Evolutionary conservation across 2,113 vertebrate genomes (phyloP).

Genomic region (Clarias gariepinus): DNA sequence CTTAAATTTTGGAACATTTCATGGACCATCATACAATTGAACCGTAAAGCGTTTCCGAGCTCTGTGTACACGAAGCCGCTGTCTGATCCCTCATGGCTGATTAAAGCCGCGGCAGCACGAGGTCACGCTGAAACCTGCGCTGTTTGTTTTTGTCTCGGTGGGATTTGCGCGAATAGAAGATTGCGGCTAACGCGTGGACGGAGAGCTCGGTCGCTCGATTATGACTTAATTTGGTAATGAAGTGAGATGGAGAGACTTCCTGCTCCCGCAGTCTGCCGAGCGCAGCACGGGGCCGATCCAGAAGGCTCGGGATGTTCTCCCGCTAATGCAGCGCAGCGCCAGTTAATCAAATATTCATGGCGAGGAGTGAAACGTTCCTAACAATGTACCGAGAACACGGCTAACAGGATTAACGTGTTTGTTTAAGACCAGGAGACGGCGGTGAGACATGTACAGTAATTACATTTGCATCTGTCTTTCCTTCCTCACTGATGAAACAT

Average conservation of each 20-base stretch:
- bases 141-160: slow-evolving; percentile 23
- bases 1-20: no score
- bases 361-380: not conserved
- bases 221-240: slow-evolving; percentile 47
- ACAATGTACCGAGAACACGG: not conserved
- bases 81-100: not conserved
- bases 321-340: not conserved
- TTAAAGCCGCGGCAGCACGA: slow-evolving; percentile 4
- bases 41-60: not conserved
- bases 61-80: not conserved
- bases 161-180: slow-evolving; percentile 42
- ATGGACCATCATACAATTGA: not conserved
- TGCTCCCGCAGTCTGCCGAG: slow-evolving; percentile 5
- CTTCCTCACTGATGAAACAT: slow-evolving; percentile 3
- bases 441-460: not conserved
- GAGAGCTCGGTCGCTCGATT: slow-evolving; percentile 37
- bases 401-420: slow-evolving; percentile 16
- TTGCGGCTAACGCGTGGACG: slow-evolving; percentile 28
- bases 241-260: slow-evolving; percentile 42
- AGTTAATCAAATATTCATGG: slow-evolving; percentile 37
- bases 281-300: slow-evolving; percentile 25
- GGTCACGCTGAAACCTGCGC: slow-evolving; percentile 10
- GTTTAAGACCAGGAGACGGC: not conserved
- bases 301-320: not conserved
- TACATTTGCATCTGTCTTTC: slow-evolving; percentile 3